Evolutionary conservation across 2,797 vertebrate species (phyloP), one percentile per base, ranked within the genome.

Genomic region (Acrocephalus scirpaceus): DNA sequence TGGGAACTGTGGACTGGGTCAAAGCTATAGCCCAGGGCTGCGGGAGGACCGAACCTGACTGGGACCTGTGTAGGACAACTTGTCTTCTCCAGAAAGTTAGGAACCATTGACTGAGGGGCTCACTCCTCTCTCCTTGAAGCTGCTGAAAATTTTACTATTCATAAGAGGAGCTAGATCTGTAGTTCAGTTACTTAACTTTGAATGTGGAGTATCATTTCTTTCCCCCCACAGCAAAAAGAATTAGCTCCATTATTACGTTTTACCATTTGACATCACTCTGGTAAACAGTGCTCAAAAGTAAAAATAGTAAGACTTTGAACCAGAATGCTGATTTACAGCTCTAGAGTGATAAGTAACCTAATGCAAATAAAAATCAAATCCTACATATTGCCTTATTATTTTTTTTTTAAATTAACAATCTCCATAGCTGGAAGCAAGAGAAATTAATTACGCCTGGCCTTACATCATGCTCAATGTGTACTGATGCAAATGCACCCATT

Each of bases 401-500:
- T 60, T 50, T n/a, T 48, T 34, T n/a, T 17, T 15, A 36, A 89
- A 85, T 81, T 93, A 86, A 51, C 76, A 81, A 21, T 89, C 66
- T 91, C 50, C 23, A 69, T 93, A 92, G 69, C 72, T 92, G 29
- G 77, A 85, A 94, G 67, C 17, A 1, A 75, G 58, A 80, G 34
- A 90, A 96, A 95, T 96, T 96, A 96, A 96, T 97, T 92, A 90
- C 0, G 6, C 56, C 92, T 93, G 66, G 85, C 62, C 87, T 90
- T 94, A 91, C 89, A 94, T 92, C 82, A 84, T 54, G 67, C 73
- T 95, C 85, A 96, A 56, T 88, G 89, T 64, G 89, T 88, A 84
- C 76, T 88, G 91, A 92, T 96, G 95, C 82, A 96, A 94, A 95
- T 86, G 51, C 66, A 88, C 70, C 76, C 91, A 84, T 92, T 96